A percentile compares a stretch with the other conserved stretches of the same genome.
Conservation (phyloP, 53 echinoderm and acorn worm species). For the Stichopus horrens region DNA sequence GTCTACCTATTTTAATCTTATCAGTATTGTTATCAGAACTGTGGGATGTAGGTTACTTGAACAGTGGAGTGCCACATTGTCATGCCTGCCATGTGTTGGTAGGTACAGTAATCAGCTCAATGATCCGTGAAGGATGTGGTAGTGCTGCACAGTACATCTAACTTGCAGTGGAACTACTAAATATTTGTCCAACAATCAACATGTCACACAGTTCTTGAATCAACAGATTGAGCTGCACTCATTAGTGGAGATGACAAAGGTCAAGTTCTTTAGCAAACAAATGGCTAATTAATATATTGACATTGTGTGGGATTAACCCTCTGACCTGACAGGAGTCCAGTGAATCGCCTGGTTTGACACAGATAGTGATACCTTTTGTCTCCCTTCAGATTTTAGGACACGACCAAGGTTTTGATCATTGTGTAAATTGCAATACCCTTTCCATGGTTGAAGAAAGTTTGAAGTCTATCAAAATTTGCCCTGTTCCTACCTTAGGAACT, state of each 20-base stretch:
- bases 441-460: no score
- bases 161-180: not conserved
- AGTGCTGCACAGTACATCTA: not conserved
- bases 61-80: not conserved
- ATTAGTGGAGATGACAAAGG: conserved; percentile 29
- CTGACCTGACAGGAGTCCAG: conserved; percentile 17
- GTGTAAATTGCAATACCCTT: no score
- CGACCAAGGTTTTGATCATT: no score
- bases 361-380: not conserved
- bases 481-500: no score
- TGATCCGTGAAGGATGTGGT: not conserved
- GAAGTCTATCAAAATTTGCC: no score
- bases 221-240: conserved; percentile 20
- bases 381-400: not conserved
- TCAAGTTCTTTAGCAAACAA: conserved; percentile 30
- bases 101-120: not conserved
- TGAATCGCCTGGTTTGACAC: not conserved
- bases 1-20: not conserved
- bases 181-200: not conserved
- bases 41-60: not conserved
- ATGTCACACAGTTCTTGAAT: conserved; percentile 8
- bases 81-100: not conserved
- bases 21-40: not conserved
- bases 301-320: not conserved
- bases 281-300: conserved; percentile 26